Percentiles rank a stretch among this genome's conserved stretches.
These are phyloP conservation scores for Nettapus auritus DNA, from an alignment of 2,113 vertebrate genomes.

Conservation along the genomic window DNA sequence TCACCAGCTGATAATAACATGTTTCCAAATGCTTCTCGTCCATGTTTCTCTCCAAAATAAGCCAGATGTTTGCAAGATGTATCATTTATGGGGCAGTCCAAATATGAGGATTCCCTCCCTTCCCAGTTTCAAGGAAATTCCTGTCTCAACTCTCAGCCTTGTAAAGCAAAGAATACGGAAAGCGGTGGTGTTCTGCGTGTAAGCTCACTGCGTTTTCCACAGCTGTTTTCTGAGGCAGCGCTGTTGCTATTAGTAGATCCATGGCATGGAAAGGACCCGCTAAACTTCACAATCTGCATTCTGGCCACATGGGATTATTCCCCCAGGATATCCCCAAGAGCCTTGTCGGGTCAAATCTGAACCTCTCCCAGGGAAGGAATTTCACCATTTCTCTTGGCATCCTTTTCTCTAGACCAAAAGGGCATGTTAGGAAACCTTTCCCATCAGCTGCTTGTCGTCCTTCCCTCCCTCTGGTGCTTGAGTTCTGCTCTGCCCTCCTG, in stretches of 20 bases:
- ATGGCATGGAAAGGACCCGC: not conserved
- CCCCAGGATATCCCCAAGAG: not conserved
- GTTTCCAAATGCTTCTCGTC: not conserved
- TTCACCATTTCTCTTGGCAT: not conserved
- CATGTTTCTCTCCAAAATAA: not conserved
- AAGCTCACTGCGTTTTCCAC: not conserved
- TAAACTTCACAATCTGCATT: not conserved
- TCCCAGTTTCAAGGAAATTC: not conserved
- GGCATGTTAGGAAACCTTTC: slow-evolving; percentile 23
- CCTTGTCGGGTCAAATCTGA: not conserved
- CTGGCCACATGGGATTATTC: not conserved
- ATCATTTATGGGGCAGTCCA: not conserved
- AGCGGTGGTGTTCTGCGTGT: not conserved
- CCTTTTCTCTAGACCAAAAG: not conserved
- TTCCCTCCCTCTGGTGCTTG: not conserved
- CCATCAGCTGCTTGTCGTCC: not conserved
- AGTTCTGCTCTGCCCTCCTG: not conserved
- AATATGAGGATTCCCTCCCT: not conserved
- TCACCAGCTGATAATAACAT: slow-evolving; percentile 20
- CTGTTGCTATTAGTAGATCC: not conserved
- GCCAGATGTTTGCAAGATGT: slow-evolving; percentile 18
- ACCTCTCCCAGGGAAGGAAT: slow-evolving; percentile 10
- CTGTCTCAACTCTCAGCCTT: not conserved
- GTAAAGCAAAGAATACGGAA: not conserved
- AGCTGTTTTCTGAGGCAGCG: not conserved